Base-by-base conservation (phyloP, 2,113 vertebrate genomes). In the Ginglymostoma cirratum region DNA sequence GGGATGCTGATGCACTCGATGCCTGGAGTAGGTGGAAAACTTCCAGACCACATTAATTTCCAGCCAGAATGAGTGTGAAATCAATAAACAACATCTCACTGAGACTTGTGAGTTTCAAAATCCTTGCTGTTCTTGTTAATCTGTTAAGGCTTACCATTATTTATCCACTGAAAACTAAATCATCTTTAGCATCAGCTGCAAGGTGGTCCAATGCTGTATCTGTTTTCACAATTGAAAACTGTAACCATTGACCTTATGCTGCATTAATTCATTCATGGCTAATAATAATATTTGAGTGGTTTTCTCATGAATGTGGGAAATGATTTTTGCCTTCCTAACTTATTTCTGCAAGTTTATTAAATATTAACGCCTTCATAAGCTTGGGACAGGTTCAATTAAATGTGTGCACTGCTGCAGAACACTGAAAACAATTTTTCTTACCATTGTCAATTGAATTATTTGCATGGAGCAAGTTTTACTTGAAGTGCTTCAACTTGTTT, bases 341-440 rank as follows among this genome's bases (percentile, higher is more conserved):
- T 72, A 76, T 72, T 95, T 38, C n/a, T 70, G 12, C 30, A 42
- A 69, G 27, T 70, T 42, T 45, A 45, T 70, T 72, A 72, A 45
- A n/a, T 48, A 70, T 95, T 95, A 76, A 72, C 94, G 52, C 42
- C 69, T 72, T 72, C 45, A 72, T 48, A 42, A 95, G 42, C 17
- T 15, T 34, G 15, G 94, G 67, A 95, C 42, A 95, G 45, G 24
- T 52, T 95, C 72, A 76, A 95, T 95, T 95, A 95, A 95, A 95
- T 69, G 19, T 67, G 94, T 95, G 69, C 94, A 48, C 72, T 72
- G 45, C 67, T 70, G 10, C 21, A 30, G 42, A 95, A 95, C 67
- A 76, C 48, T 45, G 30, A 72, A 72, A 95, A 95, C 42, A 52
- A 87, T 52, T 61, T 65, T 90, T 90, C 23, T 83, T 34, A 90